Base-by-base conservation (phyloP, 2,797 vertebrate species). In the Sebastes elongatus region DNA sequence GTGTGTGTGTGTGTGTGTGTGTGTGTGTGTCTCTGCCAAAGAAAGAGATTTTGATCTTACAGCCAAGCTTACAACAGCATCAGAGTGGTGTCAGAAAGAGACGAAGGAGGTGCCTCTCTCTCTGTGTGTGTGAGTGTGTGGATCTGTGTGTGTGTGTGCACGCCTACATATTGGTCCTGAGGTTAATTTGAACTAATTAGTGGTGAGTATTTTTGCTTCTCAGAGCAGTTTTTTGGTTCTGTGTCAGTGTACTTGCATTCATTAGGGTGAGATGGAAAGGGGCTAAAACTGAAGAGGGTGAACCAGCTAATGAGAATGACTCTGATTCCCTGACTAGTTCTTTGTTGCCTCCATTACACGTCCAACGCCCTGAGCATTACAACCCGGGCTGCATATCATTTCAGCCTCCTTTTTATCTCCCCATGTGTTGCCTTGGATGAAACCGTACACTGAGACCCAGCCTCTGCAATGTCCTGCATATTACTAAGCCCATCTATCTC, bases 181-280 rank as follows among this genome's bases (percentile, higher is more conserved):
- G 92, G 93, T 95, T 94, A 92, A 94, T 93, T 93, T 92, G 74
- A 89, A 92, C 92, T 94, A 94, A 95, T 95, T 94, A 94, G 82
- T 91, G 65, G 69, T 74, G 86, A 89, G 71, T 53, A 59, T 88
- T 93, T 91, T 84, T 90, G 86, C 90, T 85, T 93, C 86, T 86
- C 30, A 75, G 88, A 92, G 90, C 86, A 89, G 75, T 92, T 94
- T 87, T 89, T 88, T 52, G 71, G 75, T 92, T 88, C 66, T 88
- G 64, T 90, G 84, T 93, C 87, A 90, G 84, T 89, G 70, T 91
- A 46, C 56, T 86, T 81, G 82, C 72, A 80, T 92, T 93, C 88
- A 93, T 92, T 85, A 88, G 78, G 69, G 30, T 60, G 83, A 79
- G 82, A 70, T 72, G 71, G 89, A 83, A 76, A 83, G 75, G 68